Conservation (phyloP, 2,113 vertebrate genomes). For the Naja naja region DNA sequence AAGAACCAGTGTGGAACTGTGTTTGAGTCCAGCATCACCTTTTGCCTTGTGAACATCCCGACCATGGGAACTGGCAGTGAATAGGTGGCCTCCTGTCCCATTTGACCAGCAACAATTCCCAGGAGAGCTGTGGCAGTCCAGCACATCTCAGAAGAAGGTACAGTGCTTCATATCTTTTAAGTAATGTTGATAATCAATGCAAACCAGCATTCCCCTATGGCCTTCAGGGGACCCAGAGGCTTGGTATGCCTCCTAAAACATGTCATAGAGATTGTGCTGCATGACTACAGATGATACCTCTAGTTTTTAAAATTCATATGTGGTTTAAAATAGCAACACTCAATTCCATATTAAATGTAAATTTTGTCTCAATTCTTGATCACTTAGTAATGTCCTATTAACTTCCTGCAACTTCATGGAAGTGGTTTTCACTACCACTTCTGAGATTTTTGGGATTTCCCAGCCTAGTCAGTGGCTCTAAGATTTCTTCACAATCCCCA, state of each 20-base stretch:
- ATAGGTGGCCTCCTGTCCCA: conserved; percentile 94
- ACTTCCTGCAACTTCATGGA: no score
- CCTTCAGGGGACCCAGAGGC: no score
- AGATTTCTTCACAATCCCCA: not conserved
- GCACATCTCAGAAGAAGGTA: conserved; percentile 94
- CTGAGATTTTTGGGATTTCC: no score
- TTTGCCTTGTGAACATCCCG: conserved; percentile 83
- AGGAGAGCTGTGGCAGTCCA: conserved; percentile 84
- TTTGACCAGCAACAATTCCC: conserved; percentile 86
- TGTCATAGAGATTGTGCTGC: not conserved
- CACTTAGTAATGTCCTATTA: no score
- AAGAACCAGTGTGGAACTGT: conserved; percentile 77
- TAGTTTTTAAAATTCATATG: not conserved
- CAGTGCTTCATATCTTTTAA: not conserved
- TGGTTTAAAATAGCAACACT: not conserved
- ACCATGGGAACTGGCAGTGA: conserved; percentile 99
- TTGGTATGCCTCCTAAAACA: not conserved
- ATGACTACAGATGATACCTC: not conserved
- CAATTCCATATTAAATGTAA: no score
- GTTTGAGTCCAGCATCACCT: conserved; percentile 75
- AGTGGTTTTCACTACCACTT: no score
- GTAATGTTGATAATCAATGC: not conserved
- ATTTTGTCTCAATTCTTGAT: no score
- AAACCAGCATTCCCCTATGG: not conserved
- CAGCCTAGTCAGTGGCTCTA: not conserved